These are phyloP conservation scores for Lepilemur ruficaudatus DNA, from an alignment of 2,797 vertebrate genomes.

Conservation along the genomic window DNA sequence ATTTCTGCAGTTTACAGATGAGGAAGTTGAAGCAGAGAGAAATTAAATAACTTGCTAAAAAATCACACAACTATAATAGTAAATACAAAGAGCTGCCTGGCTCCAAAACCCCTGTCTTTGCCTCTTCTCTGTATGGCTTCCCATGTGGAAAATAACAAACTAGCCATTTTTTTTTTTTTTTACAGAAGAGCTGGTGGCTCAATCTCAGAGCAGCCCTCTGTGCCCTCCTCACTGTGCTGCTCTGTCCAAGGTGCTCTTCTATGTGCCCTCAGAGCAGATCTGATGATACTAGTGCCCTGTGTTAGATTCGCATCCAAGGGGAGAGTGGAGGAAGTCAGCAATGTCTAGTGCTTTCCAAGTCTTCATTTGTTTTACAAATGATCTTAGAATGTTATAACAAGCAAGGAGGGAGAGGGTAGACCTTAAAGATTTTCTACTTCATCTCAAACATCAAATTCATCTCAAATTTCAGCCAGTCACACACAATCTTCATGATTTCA, in stretches of 20 bases:
- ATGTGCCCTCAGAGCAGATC: fast-evolving
- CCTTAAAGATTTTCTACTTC: neutral
- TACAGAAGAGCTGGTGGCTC: neutral
- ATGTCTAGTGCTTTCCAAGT: neutral
- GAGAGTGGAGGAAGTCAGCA: neutral
- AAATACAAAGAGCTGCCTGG: neutral
- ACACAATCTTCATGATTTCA: neutral
- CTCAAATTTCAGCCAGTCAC: neutral
- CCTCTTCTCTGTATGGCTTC: neutral
- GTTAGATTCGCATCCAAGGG: neutral
- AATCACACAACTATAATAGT: neutral
- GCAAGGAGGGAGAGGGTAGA: neutral
- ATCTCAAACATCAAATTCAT: neutral
- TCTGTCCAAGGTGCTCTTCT: no score
- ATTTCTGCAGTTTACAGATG: neutral
- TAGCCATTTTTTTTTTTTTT: neutral
- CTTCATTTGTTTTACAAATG: neutral
- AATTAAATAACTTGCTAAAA: neutral
- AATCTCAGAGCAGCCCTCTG: neutral
- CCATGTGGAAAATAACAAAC: neutral
- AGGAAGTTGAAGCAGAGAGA: neutral
- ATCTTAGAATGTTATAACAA: neutral
- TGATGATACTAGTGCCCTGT: fast-evolving
- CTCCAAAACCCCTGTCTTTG: neutral
- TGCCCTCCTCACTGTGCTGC: fast-evolving